Evolutionary conservation across 2,113 vertebrate genomes (phyloP).

Genomic region (Zapornia atra): DNA sequence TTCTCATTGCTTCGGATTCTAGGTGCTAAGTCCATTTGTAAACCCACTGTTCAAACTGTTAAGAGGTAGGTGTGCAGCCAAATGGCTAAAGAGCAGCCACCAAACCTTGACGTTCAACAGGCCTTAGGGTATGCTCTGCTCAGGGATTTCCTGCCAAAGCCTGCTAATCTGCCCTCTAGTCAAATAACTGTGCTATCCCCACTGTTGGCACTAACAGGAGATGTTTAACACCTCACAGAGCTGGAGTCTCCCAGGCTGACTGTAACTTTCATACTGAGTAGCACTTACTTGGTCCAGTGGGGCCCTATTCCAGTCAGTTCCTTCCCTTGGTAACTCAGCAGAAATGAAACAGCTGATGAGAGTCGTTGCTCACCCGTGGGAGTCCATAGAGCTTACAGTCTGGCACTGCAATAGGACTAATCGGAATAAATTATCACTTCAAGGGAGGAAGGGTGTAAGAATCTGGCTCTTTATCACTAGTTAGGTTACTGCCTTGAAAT

Average conservation of each 20-base stretch:
- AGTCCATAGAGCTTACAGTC: neutral
- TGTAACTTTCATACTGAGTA: neutral
- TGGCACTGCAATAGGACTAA: neutral
- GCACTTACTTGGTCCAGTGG: neutral
- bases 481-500: neutral
- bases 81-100: neutral
- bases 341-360: neutral
- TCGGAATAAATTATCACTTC: neutral
- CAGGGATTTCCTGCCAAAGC: neutral
- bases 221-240: neutral
- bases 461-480: neutral
- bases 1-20: neutral
- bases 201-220: neutral
- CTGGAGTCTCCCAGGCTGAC: neutral
- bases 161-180: neutral
- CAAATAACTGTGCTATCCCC: neutral
- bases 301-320: neutral
- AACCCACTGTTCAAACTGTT: neutral
- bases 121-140: neutral
- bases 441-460: neutral
- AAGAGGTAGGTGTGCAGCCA: neutral
- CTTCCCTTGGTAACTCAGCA: rapidly evolving
- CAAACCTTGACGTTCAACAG: neutral
- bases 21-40: neutral
- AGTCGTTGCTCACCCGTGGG: neutral